Base-by-base conservation (phyloP, 2,797 vertebrate genomes). In the Hyperoplus lanceolatus region DNA sequence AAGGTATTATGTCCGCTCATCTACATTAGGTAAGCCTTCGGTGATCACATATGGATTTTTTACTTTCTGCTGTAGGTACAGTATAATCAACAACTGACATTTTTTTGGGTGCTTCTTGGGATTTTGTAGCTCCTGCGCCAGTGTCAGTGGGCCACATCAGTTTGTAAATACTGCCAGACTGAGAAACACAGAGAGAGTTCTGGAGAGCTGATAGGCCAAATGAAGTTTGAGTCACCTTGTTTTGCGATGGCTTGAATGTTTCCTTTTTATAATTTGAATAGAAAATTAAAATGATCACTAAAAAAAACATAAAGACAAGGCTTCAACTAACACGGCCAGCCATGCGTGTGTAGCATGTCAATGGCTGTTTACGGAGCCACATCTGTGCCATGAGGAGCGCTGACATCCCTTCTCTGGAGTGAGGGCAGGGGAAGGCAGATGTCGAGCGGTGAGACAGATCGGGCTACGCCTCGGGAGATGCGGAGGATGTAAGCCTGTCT, bases 361-460 rank as follows among this genome's bases (percentile, higher is more conserved):
- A 70, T 10, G 45, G 58, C 56, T 74, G 81, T 77, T 84, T 63
- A 75, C 36, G 70, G 73, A 77, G 67, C 49, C 80, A 83, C 85
- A 87, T 89, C 79, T 82, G 90, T 77, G 84, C 76, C 41, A 39
- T 18, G 69, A 70, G 77, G 29, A 68, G 73, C 75, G 8, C 61
- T 63, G 78, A 81, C 68, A 65, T 56, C 73, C 72, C 55, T 3
- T 45, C 72, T 84, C 39, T 1, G 67, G 75, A 74, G 82, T 45
- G 4, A 68, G 77, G 83, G 79, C 81, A 81, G 61, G 42, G 29
- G 75, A 53, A 2, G 67, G 86, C 90, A 89, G 90, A 89, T 92
- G 87, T 90, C 55, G 38, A 88, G 87, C 84, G 48, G 75, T 9
- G 70, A 85, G 90, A 78, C 82, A 69, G 73, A 86, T 80, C 42